A percentile compares a stretch with the other conserved stretches of the same genome.
These are phyloP conservation scores for Sminthurides aquaticus DNA, from an alignment of 2,888 invertebrate species.

Conservation along the genomic window DNA sequence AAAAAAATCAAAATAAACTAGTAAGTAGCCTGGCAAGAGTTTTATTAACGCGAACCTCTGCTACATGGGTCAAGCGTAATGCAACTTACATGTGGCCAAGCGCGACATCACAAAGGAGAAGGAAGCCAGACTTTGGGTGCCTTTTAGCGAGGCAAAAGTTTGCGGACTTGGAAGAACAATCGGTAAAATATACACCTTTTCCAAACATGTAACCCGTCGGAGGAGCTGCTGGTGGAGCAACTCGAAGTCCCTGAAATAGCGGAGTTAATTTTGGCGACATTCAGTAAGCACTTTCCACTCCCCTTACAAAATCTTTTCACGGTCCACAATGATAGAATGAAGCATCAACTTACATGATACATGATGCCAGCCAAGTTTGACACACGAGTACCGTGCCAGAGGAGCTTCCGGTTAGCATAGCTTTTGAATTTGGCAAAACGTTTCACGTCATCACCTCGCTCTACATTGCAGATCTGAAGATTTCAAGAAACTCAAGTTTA, in stretches of 20 bases:
- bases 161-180: slow-evolving; percentile 1
- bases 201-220: neutral
- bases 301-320: too few relatives aligned
- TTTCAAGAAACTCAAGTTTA: neutral
- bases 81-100: neutral
- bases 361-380: neutral
- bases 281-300: too few relatives aligned
- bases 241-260: neutral
- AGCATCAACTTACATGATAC: neutral
- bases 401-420: neutral
- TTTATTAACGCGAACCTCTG: too few relatives aligned
- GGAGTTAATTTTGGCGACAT: too few relatives aligned
- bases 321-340: too few relatives aligned
- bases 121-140: slow-evolving; percentile 6
- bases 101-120: neutral
- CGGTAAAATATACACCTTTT: neutral
- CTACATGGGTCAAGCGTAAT: too few relatives aligned
- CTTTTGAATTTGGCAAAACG: neutral
- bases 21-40: too few relatives aligned
- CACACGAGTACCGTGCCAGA: neutral
- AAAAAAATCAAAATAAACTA: slow-evolving; percentile 2
- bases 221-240: neutral
- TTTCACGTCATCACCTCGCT: neutral
- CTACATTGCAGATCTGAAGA: neutral
- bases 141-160: slow-evolving; percentile 9